Conservation (phyloP, 2,797 vertebrate species). For the Melanotaenia pygmaea region DNA sequence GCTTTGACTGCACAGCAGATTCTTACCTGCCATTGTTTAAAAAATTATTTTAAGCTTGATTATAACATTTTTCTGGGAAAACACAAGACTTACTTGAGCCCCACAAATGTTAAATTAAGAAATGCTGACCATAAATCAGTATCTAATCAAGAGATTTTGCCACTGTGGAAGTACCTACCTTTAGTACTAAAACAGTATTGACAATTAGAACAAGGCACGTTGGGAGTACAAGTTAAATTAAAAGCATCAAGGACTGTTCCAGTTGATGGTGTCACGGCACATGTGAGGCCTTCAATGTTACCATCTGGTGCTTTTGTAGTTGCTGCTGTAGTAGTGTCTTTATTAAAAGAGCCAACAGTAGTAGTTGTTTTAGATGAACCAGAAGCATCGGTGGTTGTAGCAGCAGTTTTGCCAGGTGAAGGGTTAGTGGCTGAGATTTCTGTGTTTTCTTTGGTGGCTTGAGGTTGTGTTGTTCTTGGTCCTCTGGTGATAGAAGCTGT, state of each 20-base stretch:
- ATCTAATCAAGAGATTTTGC: not conserved
- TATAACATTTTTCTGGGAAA: not conserved
- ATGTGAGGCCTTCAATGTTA: constrained; percentile 55
- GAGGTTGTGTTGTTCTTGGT: not conserved
- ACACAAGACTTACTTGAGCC: not conserved
- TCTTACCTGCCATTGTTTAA: constrained; percentile 75
- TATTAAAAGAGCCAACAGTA: not conserved
- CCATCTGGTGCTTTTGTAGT: not conserved
- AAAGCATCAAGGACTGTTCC: constrained; percentile 85
- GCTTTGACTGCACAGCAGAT: constrained; percentile 81
- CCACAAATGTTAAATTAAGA: not conserved
- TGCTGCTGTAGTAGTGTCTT: not conserved
- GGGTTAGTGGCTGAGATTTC: not conserved
- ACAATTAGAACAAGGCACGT: constrained; percentile 63
- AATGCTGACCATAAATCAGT: not conserved
- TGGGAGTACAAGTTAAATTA: constrained; percentile 75
- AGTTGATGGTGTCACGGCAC: constrained; percentile 71
- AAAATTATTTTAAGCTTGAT: not conserved
- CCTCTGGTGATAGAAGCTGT: not conserved
- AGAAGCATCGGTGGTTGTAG: not conserved
- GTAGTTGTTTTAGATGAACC: not conserved
- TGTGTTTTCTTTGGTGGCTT: not conserved
- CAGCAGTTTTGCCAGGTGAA: not conserved
- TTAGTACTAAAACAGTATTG: constrained; percentile 83
- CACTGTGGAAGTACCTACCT: constrained; percentile 49